Evolutionary conservation across 2,888 invertebrate species (phyloP).

Genomic region (Lysandra coridon): DNA sequence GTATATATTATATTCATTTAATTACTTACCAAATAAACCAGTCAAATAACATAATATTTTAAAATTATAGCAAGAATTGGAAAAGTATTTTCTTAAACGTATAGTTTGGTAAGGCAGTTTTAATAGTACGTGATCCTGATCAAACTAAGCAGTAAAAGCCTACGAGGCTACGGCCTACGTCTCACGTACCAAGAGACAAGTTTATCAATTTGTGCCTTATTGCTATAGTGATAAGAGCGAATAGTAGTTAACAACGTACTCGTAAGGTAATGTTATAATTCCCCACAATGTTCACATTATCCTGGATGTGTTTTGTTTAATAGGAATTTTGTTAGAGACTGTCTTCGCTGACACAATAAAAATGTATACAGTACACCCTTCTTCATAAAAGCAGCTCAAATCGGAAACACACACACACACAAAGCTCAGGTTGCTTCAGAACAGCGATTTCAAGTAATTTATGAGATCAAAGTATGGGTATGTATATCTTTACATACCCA

Average conservation of each 20-base stretch:
- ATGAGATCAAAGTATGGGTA: too few species aligned
- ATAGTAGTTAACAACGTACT: conserved; percentile 48
- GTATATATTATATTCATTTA: too few species aligned
- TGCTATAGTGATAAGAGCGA: not conserved
- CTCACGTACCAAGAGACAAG: not conserved
- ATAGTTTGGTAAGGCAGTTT: conserved; percentile 58
- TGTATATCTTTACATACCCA: too few species aligned
- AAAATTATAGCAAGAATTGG: conserved; percentile 39
- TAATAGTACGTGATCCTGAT: conserved; percentile 64
- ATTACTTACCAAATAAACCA: too few species aligned
- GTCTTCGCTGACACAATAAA: not conserved
- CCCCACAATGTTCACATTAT: conserved; percentile 70
- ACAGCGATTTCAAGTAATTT: too few species aligned
- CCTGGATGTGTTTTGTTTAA: conserved; percentile 68
- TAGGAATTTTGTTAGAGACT: conserved; percentile 38
- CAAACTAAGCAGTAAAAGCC: conserved; percentile 54
- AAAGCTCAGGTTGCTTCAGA: too few species aligned
- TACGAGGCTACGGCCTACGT: conserved; percentile 39
- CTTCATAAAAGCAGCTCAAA: too few species aligned
- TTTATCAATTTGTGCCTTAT: not conserved
- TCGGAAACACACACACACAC: too few species aligned
- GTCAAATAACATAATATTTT: too few species aligned
- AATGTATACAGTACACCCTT: not conserved
- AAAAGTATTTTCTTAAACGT: conserved; percentile 49
- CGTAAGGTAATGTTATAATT: conserved; percentile 67